Evolutionary conservation across 2,888 invertebrate species (phyloP), one percentile per base, ranked within the genome.

Genomic region (Caenorhabditis uteleia): DNA sequence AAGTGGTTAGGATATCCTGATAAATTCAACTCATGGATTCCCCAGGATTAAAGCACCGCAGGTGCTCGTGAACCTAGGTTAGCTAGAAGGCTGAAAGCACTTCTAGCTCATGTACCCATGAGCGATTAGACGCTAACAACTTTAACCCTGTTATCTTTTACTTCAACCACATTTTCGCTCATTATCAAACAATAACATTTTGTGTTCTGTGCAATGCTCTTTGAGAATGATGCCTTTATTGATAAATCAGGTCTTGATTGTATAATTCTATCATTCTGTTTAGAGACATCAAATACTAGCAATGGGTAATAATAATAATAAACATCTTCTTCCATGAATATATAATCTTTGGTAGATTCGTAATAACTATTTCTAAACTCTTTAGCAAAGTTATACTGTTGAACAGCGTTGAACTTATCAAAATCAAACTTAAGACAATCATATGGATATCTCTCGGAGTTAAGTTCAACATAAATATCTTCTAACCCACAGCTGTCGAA

Each of bases 321-420:
- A 6, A 57, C 50, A 57, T 66, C 68, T 68, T 68, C 69, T 56
- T 70, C 71, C 59, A 72, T 68, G 39, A 71, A 70, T 67, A 70
- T 60, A 34, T 59, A 65, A 55, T 70, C 70, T 39, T 70, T 71
- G 10, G 47, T 47, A 29, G 45, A 43, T 56, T 70, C 64, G 54
- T 67, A 70, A 53, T 70, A 70, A 65, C 70, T 70, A 51, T 70
- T 70, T 31, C 62, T 60, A 50, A 70, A 70, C 44, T 70, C 71
- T 73, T 70, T 70, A 31, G 72, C 72, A 65, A 72, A 72, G 53
- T 72, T 73, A 50, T 73, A 74, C 50, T 73, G 73, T 53, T 74
- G 69, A 40, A 73, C 73, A 27, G 60, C 66, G 51, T 72, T 70
- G 33, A 67, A 74, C 43, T 66, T 74, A 27, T 58, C 64, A 60